phyloP scores from a whole-genome alignment of 2,113 vertebrate species.

The Saguinus imperator region DNA sequence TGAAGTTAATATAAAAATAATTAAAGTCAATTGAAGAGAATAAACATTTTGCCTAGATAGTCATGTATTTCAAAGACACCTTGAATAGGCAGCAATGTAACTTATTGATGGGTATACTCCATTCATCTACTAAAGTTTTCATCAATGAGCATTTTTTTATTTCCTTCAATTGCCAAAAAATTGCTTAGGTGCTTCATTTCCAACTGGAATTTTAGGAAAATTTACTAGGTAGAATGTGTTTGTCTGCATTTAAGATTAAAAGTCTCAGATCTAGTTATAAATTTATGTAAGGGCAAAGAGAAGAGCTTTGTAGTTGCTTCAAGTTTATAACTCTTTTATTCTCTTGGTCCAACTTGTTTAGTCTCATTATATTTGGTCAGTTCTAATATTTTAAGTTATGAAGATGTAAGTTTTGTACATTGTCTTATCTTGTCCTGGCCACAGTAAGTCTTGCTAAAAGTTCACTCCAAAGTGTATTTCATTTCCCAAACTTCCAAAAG shows the following conservation, averaged over 20 bases:
- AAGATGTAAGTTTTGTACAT: not conserved
- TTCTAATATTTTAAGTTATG: not conserved
- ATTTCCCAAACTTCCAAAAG: not conserved
- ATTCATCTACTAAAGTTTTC: not conserved
- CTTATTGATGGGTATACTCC: not conserved
- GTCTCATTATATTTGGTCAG: not conserved
- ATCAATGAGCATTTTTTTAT: not conserved
- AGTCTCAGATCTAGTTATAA: not conserved
- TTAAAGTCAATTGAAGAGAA: not conserved
- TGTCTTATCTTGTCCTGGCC: not conserved
- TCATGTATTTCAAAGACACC: not conserved
- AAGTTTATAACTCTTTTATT: not conserved
- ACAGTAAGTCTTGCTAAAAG: not conserved
- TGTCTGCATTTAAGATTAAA: constrained; percentile 14
- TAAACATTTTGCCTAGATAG: not conserved
- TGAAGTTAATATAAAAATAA: not conserved
- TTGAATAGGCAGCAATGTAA: not conserved
- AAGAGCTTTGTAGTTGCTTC: not conserved
- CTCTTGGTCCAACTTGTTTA: not conserved
- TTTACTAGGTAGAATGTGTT: not conserved
- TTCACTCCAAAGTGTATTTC: not conserved
- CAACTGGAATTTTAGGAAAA: not conserved
- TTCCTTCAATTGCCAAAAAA: not conserved
- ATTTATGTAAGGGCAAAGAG: not conserved
- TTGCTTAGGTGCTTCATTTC: not conserved